Conservation (phyloP, 2,113 vertebrate genomes). For the Macheiramphus alcinus region DNA sequence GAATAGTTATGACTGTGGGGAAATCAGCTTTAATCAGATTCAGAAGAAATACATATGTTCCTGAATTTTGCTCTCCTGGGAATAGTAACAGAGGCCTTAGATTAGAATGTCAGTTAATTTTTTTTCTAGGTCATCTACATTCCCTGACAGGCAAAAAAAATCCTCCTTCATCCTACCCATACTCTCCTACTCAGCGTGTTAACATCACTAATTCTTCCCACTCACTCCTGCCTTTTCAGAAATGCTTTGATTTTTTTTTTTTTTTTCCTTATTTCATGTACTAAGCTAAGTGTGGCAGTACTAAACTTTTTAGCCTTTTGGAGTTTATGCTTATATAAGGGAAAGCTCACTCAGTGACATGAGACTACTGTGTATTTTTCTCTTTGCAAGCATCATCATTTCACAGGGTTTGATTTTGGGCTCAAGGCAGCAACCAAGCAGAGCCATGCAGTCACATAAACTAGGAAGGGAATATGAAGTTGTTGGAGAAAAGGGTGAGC, state of each 20-base stretch:
- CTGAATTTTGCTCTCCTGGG: not conserved
- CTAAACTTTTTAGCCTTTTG: not conserved
- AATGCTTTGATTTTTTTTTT: not conserved
- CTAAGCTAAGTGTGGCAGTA: not conserved
- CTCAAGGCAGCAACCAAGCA: not conserved
- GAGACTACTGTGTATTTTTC: not conserved
- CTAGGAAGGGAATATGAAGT: not conserved
- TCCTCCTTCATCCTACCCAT: not conserved
- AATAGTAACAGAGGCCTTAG: not conserved
- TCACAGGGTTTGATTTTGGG: not conserved
- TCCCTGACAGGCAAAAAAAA: not conserved
- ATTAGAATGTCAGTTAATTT: not conserved
- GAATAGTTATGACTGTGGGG: not conserved
- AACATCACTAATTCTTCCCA: not conserved
- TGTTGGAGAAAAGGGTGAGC: not conserved
- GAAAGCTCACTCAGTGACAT: not conserved
- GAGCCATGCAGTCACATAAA: not conserved
- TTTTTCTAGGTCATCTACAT: not conserved
- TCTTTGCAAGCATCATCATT: not conserved
- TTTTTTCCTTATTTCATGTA: not conserved
- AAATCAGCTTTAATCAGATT: not conserved
- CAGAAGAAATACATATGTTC: not conserved
- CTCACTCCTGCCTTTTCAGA: not conserved
- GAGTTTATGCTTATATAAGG: not conserved
- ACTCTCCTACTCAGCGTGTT: not conserved